Evolutionary conservation across 2,888 invertebrate species (phyloP), one percentile per base, ranked within the genome.

Genomic region (Dryobotodes eremita): DNA sequence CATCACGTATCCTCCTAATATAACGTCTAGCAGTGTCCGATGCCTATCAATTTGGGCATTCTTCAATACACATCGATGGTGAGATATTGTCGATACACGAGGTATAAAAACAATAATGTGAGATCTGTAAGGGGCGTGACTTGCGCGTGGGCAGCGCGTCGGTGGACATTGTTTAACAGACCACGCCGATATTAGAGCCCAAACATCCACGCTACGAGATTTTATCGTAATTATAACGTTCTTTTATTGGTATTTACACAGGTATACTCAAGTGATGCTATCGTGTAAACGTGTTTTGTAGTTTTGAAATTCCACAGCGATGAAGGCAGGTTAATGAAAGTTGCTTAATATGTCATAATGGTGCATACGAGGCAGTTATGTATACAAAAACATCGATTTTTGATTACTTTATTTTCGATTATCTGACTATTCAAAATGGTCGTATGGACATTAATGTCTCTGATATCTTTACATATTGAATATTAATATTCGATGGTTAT

Each of bases 141-240:
- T 90, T 88, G 90, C 92, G 95, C 94, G 96, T 96, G 94, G 95
- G 96, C 93, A 90, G 89, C 87, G 94, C 94, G 94, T 95, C 94
- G 94, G 95, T 95, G 95, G 95, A 96, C 96, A 96, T 94, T 95
- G 95, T 95, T 93, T 91, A 92, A 93, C 91, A 93, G 93, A 93
- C 93, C 92, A 90, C 89, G 87, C 90, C 90, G 95, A 95, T 94
- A 94, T 92, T 92, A 91, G 91, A 92, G 90, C 88, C 94, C 95
- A 95, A 95, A 95, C 95, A 95, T 94, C 93, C 92, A 93, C 91
- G 91, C 88, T 61, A 80, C 89, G 91, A 94, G 96, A 96, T 96
- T 90, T 88, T 96, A 96, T 96, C 96, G 90, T 93, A 94, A 95
- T 96, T 96, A 96, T 96, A 95, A 96, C 94, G 95, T 94, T 94